These are phyloP conservation scores for Cottoperca gobio DNA, from an alignment of 2,797 vertebrate genomes.

Conservation along the genomic window DNA sequence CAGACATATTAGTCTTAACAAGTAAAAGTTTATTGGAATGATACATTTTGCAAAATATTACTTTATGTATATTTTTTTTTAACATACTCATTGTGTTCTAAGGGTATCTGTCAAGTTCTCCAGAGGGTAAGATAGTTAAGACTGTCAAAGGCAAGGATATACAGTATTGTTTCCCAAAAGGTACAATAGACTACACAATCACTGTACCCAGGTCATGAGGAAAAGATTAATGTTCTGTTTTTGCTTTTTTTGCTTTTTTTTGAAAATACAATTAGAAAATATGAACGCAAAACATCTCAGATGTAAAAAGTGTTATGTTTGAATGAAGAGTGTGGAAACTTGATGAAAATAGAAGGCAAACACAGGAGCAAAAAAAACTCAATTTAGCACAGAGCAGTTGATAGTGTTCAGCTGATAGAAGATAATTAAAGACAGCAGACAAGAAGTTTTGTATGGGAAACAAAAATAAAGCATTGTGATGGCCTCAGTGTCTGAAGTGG, in stretches of 20 bases:
- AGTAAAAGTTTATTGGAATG: slow-evolving; percentile 93
- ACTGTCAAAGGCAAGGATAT: slow-evolving; percentile 91
- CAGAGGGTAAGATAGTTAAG: slow-evolving; percentile 91
- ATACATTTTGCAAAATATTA: slow-evolving; percentile 93
- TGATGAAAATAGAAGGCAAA: slow-evolving; percentile 81
- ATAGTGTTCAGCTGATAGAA: slow-evolving; percentile 70
- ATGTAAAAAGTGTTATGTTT: slow-evolving; percentile 86
- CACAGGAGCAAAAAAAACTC: slow-evolving; percentile 59
- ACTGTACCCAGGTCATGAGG: slow-evolving; percentile 87
- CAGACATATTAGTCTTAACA: slow-evolving; percentile 86
- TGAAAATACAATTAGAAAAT: slow-evolving; percentile 91
- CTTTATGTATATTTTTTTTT: slow-evolving; percentile 85
- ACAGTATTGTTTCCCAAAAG: slow-evolving; percentile 89
- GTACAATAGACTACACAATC: slow-evolving; percentile 89
- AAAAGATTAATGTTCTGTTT: slow-evolving; percentile 82
- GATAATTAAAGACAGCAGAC: slow-evolving; percentile 53
- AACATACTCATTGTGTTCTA: slow-evolving; percentile 89
- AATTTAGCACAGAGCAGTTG: slow-evolving; percentile 70
- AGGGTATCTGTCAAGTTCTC: slow-evolving; percentile 89
- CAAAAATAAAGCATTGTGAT: slow-evolving; percentile 38
- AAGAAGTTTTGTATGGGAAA: slow-evolving; percentile 41
- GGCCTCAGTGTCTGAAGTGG: slow-evolving; percentile 61
- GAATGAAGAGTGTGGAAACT: slow-evolving; percentile 79
- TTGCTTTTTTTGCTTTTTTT: slow-evolving; percentile 77
- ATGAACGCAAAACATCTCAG: slow-evolving; percentile 84